Base-by-base conservation (phyloP, 2,888 invertebrate species). In the Mythimna vitellina region DNA sequence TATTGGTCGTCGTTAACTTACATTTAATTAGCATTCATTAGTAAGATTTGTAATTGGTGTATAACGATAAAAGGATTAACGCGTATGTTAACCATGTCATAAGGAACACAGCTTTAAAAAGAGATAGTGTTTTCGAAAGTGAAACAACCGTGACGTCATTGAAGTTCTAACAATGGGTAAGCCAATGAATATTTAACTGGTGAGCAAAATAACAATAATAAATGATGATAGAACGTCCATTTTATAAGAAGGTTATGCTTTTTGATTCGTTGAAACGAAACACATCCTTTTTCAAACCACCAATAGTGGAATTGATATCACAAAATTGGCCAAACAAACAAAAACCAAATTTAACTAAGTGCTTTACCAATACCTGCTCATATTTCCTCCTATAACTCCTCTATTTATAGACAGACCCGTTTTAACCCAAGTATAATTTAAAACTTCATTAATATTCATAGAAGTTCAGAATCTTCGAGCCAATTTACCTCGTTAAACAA, bases 311-410 rank as follows among this genome's bases (percentile, higher is more conserved):
- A 62, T 70, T 65, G 46, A 65, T 70, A 63, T n/a, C 56, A 62
- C 14, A 79, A 46, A 14, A 62, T 80, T 64, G 61, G 29, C 35
- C 46, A 78, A 80, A 73, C 65, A 80, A 83, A 79, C 68, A 73
- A 73, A 65, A 58, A 56, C 58, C n/a, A 72, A 83, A 81, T 83
- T 81, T 81, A 81, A 80, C 81, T 75, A 56, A 42, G 60, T 68
- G 66, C 63, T 69, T 42, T 17, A 20, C n/a, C 46, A 58, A 66
- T 56, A 64, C 53, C 64, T 61, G 54, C 56, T 79, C 66, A 53
- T 42, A 68, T 68, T 65, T 46, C 42, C 57, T 42, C 35, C 20
- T 35, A 67, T 25, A 72, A 56, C 53, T 8, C 51, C 1, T 65
- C 46, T 70, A 80, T 66, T 65, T 73, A 61, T 67, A 74, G 42